Percentiles rank a stretch among this genome's conserved stretches.
Evolutionary conservation across 2,888 invertebrate species (phyloP).

Genomic region (Poecilus cupreus): DNA sequence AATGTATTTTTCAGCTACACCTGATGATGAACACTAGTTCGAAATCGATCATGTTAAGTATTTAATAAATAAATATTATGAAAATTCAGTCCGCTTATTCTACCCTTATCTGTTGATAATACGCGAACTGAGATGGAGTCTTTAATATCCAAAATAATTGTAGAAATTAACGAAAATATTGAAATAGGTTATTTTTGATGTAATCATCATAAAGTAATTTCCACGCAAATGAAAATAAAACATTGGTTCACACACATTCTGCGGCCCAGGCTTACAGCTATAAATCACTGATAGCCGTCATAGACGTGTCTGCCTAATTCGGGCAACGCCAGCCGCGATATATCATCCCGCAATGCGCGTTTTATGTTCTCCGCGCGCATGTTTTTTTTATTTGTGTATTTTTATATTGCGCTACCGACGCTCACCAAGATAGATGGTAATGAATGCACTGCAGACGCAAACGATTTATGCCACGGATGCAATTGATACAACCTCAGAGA

Average conservation of each 20-base stretch:
- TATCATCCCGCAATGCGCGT: conserved; percentile 37
- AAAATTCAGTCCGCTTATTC: too few relatives aligned
- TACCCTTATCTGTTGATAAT: too few relatives aligned
- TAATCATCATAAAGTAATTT: neutral
- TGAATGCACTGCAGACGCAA: conserved; percentile 13
- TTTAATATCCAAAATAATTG: too few relatives aligned
- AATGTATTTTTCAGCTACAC: too few relatives aligned
- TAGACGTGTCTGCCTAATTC: conserved; percentile 49
- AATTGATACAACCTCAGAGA: neutral
- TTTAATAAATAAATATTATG: too few relatives aligned
- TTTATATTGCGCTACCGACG: conserved; percentile 25
- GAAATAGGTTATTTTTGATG: neutral
- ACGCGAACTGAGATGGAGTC: too few relatives aligned
- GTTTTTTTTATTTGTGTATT: conserved; percentile 27
- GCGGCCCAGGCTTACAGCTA: neutral
- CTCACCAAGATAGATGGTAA: conserved; percentile 39
- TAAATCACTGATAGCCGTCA: conserved; percentile 48
- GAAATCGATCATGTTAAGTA: too few relatives aligned
- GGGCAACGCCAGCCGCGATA: conserved; percentile 37
- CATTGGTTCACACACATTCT: neutral
- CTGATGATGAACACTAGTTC: too few relatives aligned
- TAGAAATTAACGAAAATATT: too few relatives aligned
- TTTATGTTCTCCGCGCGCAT: conserved; percentile 29
- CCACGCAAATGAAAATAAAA: neutral
- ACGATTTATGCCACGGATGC: neutral